Conservation (phyloP, 1,140 invertebrate genomes). For the Apis dorsata region DNA sequence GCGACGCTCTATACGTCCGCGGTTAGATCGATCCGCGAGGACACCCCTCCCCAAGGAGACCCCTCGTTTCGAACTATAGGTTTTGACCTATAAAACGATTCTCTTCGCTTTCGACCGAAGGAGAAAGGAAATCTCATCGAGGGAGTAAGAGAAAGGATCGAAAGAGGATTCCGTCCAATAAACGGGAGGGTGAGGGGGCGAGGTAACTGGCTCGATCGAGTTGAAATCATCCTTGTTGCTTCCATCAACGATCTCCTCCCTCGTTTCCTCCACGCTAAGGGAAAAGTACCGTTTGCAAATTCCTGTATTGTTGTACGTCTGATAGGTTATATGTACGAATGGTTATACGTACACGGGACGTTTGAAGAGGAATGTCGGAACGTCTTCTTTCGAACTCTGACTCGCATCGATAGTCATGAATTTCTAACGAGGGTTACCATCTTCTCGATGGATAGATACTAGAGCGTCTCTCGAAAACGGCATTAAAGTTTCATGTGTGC, state of each 20-base stretch:
- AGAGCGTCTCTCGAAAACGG: not conserved
- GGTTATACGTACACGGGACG: not conserved
- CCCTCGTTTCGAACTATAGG: not conserved
- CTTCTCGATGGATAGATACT: not conserved
- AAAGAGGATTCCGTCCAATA: not conserved
- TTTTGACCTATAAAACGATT: constrained; percentile 44
- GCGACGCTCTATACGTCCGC: not conserved
- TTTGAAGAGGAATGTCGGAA: not conserved
- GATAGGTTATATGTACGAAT: constrained; percentile 1
- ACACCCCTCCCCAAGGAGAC: not conserved
- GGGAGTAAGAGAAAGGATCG: constrained; percentile 1
- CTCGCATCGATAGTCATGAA: constrained; percentile 37
- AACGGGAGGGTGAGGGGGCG: not conserved
- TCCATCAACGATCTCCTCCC: not conserved
- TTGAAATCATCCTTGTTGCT: not conserved
- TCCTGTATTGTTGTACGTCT: not conserved
- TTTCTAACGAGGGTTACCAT: constrained; percentile 24
- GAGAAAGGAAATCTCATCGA: not conserved
- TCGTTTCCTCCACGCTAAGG: fast-evolving
- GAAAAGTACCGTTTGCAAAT: not conserved
- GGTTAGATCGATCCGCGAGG: constrained; percentile 50
- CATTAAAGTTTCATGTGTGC: constrained; percentile 33
- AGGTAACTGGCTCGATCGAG: constrained; percentile 7
- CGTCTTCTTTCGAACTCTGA: constrained; percentile 10
- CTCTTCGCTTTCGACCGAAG: not conserved